Evolutionary conservation across 2,888 invertebrate genomes (phyloP), one percentile per base, ranked within the genome.

Genomic region (Sinotaia quadrata): DNA sequence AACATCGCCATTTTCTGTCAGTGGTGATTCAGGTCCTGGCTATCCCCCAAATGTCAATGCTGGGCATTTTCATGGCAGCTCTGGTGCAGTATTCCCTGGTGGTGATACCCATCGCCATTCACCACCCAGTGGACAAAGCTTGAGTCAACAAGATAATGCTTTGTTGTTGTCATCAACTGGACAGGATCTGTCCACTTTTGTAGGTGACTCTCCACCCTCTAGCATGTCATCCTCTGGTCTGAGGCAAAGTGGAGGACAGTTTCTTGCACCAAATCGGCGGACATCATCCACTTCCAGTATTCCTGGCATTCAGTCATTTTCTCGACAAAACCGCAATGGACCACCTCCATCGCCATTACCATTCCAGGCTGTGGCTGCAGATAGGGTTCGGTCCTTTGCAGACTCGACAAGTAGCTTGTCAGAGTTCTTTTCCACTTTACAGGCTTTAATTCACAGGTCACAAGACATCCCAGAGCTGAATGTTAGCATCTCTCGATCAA

Each of bases 391-490:
- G 8, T 73, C 71, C 12, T 70, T 66, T 27, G 77, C 78, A 18
- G 78, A 78, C 68, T 78, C 78, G 7, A 78, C 78, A 4, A 78
- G 75, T 51, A 76, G 72, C 51, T 44, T 78, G 41, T 73, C 76
- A 0, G 78, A 77, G 59, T 68, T 78, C 31, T 69, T 78, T 51
- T 75, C 73, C 57, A 69, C 69, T 18, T 67, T 78, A 8, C 78
- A 78, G 67, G 75, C 60, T 12, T 49, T 76, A 10, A 71, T 76
- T 7, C 74, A 75, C 52, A 52, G 68, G n/a, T 66, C 58, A 10
- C 72, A 56, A 47, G 74, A 68, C 44, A 69, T 75, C 54, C 76
- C 76, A 1, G 74, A 75, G 31, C 60, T 77, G 44, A 74, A 75
- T 47, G 66, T 78, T n/a, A 72, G 66, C 21, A 72, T 79, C 29